Conservation (phyloP, 2,113 vertebrate genomes). For the Felis catus region F.catus_Fca126_mat1.0 CM031417.1:138377001-138377500, state of each 20-base stretch:
- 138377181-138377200: neutral
- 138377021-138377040: neutral
- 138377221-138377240: neutral
- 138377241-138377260: fast-evolving
- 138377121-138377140: neutral
- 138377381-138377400: neutral
- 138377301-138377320: neutral
- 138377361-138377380: neutral
- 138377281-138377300: neutral
- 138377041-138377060: neutral
- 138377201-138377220: neutral
- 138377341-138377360: neutral
- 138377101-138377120: neutral
- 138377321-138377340: neutral
- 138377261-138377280: neutral
- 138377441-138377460: neutral
- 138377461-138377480: fast-evolving
- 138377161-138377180: neutral
- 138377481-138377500: neutral
- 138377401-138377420: neutral
- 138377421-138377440: neutral
- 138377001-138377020: too few species aligned
- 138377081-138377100: neutral
- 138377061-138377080: neutral
- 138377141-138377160: neutral